A percentile compares a stretch with the other conserved stretches of the same genome.
Conservation (phyloP, 1,140 invertebrate species). For the Bombus superbus region DNA sequence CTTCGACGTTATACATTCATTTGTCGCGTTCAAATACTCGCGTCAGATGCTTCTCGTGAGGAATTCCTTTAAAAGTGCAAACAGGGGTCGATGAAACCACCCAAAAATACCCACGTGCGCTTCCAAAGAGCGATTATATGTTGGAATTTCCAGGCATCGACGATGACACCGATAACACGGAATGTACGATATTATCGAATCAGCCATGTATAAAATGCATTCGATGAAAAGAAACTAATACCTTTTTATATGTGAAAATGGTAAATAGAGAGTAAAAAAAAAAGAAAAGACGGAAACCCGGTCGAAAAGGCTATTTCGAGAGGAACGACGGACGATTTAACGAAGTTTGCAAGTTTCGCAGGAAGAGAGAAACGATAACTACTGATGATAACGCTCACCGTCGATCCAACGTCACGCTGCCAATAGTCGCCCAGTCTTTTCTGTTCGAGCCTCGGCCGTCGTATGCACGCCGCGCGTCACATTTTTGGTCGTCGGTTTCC, state of each 20-base stretch:
- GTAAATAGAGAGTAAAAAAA: too few species aligned
- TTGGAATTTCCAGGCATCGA: neutral
- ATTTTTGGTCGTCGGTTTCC: constrained; percentile 55
- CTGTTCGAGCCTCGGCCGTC: constrained; percentile 42
- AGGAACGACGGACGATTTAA: constrained; percentile 1
- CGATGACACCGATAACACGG: too few species aligned
- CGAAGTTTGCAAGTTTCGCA: neutral
- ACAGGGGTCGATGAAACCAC: neutral
- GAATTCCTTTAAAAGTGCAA: neutral
- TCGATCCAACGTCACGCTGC: constrained; percentile 44
- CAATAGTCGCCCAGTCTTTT: constrained; percentile 39
- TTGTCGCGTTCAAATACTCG: neutral
- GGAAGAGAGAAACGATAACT: neutral
- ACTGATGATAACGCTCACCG: constrained; percentile 43
- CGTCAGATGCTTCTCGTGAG: neutral
- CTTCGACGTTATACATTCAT: neutral
- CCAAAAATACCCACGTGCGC: neutral
- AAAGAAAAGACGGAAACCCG: neutral
- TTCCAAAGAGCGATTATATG: neutral
- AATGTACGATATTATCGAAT: neutral
- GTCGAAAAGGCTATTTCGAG: neutral
- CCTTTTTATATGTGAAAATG: neutral
- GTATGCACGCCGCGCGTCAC: constrained; percentile 51
- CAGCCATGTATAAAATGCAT: too few species aligned
- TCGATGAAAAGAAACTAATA: too few species aligned